Evolutionary conservation across 1,140 invertebrate species (phyloP), one percentile per base, ranked within the genome.

Genomic region (Heliconius melpomene): DNA sequence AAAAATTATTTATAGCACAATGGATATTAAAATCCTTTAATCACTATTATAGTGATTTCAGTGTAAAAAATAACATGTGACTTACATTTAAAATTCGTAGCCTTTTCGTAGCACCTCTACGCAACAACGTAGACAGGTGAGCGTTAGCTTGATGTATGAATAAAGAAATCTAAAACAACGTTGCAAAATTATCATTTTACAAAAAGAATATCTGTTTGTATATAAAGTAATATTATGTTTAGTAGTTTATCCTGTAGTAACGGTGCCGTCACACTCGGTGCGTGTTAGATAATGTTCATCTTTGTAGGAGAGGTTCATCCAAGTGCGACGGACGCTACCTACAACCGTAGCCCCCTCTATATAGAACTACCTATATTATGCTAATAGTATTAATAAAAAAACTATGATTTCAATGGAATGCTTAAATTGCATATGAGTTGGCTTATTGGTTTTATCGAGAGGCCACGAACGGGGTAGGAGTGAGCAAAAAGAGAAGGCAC

Each of bases 101-200:
- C 91, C 82, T 8, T 79, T 77, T 81, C 89, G 91, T 93, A 93
- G 91, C 85, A 74, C 82, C 72, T 83, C 92, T 92, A 93, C 91
- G 90, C 86, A 75, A 81, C 75, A 72, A 73, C 88, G 91, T 93
- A 91, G 91, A 79, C 72, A 78, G 71, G 72, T 78, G 32, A 18
- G n/a, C 60, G 32, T 52, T 60, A 50, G 29, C 36, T n/a, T 32
- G 26, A 50, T 32, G 52, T 40, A 32, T 40, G 74, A 23, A 20
- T 38, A 60, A 72, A 50, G 13, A 38, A 66, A 26, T 8, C 7
- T 46, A 46, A 80, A 80, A 7, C 2, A 29, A 66, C 0, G 3
- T 7, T 66, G 5, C 11, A 66, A 66, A 66, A 16, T 29, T 9
- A 29, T 60, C 26, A 66, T 66, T 66, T 66, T 29, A 66, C 11